Evolutionary conservation across 2,888 invertebrate genomes (phyloP).

Genomic region (Cataglyphis albicans): DNA sequence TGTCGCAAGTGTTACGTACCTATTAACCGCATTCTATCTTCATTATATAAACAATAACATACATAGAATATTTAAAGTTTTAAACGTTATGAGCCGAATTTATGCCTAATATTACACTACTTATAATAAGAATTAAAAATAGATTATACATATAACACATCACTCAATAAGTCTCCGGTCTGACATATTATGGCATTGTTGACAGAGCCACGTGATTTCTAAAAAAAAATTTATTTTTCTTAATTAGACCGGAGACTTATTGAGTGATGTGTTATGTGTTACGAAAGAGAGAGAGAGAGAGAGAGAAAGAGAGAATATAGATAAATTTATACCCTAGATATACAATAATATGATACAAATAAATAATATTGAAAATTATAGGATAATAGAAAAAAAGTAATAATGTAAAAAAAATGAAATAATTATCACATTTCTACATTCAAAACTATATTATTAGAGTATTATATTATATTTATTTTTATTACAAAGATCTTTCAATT

Average conservation of each 20-base stretch:
- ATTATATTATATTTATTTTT: slow-evolving; percentile 12
- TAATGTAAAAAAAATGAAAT: neutral
- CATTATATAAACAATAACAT: slow-evolving; percentile 17
- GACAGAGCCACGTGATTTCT: no score
- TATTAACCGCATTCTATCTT: slow-evolving; percentile 43
- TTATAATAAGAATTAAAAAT: neutral
- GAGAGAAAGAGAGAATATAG: neutral
- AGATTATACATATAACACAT: neutral
- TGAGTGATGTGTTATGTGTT: neutral
- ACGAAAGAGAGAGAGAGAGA: neutral
- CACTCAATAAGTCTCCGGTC: no score
- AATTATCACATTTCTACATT: neutral
- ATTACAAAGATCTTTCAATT: neutral
- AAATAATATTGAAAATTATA: neutral
- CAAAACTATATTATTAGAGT: neutral
- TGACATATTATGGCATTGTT: no score
- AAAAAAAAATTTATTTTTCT: no score
- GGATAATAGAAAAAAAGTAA: neutral
- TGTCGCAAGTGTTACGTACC: slow-evolving; percentile 37
- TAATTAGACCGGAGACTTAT: no score
- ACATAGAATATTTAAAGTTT: slow-evolving; percentile 8
- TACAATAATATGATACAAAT: neutral
- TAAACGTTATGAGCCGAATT: neutral
- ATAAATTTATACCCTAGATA: neutral
- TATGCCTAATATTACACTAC: neutral